Evolutionary conservation across 2,888 invertebrate species (phyloP), one percentile per base, ranked within the genome.

Genomic region (Cataglyphis altisquamis): DNA sequence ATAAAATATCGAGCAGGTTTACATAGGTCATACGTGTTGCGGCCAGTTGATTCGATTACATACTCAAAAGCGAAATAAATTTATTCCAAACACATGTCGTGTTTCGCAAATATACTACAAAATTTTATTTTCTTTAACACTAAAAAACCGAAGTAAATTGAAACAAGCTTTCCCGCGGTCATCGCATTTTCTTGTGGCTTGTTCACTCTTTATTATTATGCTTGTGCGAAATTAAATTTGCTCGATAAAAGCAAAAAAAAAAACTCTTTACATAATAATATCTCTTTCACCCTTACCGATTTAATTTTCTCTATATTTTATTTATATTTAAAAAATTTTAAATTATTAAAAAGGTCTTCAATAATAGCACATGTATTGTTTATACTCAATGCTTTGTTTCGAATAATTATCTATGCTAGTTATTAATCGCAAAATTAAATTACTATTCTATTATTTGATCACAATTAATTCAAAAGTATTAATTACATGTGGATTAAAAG

Each of bases 171-270:
- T 12, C 9, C 5, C 9, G 6, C 36, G 15, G 15, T 25, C 29
- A 25, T 21, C 21, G n/a, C 39, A 57, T 57, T 68, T 66, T 55
- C 8, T 67, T 25, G 9, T 8, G 8, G n/a, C 60, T 9, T 15
- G 29, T 29, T n/a, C 9, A 5, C 18, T 75, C 21, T 29, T 29
- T 29, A 29, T 29, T 48, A 48, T 52, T 21, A 75, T 67, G 25
- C 75, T 25, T 36, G n/a, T n/a, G 25, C 52, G 52, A 75, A 75
- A 75, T 75, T 75, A 75, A 48, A 52, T 2, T 36, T 52, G 18
- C 18, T 8, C 18, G 48, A 10, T 66, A 67, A 66, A 66, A 75
- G 66, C 75, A 75, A 4, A 36, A 36, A 36, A 32, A 32, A 67
- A 77, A 55, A 55, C 52, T 55, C 25, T 67, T 77, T 52, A 67